These are phyloP conservation scores for Arctopsyche grandis DNA, from an alignment of 1,140 invertebrate genomes.

Conservation along the genomic window DNA sequence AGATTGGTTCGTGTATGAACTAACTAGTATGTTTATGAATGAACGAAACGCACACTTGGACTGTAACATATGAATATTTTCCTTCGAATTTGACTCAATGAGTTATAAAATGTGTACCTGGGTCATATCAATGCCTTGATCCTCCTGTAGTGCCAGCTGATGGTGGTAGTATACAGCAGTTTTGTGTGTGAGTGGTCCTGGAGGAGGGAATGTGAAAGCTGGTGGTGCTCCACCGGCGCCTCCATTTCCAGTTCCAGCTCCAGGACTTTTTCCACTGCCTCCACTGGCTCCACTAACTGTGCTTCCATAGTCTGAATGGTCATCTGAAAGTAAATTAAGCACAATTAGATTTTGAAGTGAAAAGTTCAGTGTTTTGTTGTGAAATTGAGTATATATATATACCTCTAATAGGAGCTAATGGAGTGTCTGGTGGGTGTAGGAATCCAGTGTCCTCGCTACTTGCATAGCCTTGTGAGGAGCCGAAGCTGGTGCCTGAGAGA, in stretches of 20 bases:
- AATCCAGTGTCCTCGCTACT: slow-evolving; percentile 76
- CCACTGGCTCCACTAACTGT: slow-evolving; percentile 67
- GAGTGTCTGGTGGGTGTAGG: slow-evolving; percentile 65
- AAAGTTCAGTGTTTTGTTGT: too few species aligned
- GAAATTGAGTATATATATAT: neutral
- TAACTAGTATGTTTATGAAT: too few species aligned
- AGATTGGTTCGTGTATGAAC: too few species aligned
- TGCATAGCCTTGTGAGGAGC: slow-evolving; percentile 77
- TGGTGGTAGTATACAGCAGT: slow-evolving; percentile 79
- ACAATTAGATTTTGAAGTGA: neutral
- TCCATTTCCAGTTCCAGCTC: slow-evolving; percentile 60
- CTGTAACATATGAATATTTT: too few species aligned
- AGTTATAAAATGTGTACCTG: slow-evolving; percentile 67
- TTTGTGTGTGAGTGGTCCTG: slow-evolving; percentile 73
- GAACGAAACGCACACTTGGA: too few species aligned
- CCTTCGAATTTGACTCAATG: too few species aligned
- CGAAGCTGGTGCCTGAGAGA: slow-evolving; percentile 79
- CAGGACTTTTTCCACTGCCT: slow-evolving; percentile 66
- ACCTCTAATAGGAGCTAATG: slow-evolving; percentile 64
- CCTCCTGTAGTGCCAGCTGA: slow-evolving; percentile 77
- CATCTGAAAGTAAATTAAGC: slow-evolving; percentile 61
- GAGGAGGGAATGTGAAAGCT: slow-evolving; percentile 69
- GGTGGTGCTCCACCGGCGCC: slow-evolving; percentile 67
- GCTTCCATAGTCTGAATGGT: slow-evolving; percentile 72
- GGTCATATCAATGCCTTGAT: slow-evolving; percentile 78